A percentile compares a stretch with the other conserved stretches of the same genome.
Evolutionary conservation across 2,797 vertebrate genomes (phyloP).

Genomic region (Sebastiscus tertius): DNA sequence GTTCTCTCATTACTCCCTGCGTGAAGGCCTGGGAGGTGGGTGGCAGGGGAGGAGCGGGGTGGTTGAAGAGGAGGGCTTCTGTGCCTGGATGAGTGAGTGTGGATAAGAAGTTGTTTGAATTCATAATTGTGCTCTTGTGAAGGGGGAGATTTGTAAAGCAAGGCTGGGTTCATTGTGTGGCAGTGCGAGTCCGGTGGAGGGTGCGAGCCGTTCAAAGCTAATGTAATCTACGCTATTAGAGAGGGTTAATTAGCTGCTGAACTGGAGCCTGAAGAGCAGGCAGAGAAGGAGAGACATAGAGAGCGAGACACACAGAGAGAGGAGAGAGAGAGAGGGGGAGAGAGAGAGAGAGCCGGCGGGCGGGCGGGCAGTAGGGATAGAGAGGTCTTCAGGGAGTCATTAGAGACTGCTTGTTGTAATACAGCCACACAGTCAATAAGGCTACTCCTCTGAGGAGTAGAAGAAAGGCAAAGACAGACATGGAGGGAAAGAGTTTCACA

Average conservation of each 20-base stretch:
- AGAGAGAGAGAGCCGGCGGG: conserved; percentile 39
- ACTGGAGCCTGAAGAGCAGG: conserved; percentile 81
- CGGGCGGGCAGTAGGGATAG: conserved; percentile 73
- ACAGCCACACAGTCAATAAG: conserved; percentile 83
- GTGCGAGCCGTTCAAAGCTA: conserved; percentile 86
- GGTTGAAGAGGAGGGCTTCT: conserved; percentile 71
- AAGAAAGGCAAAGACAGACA: conserved; percentile 66
- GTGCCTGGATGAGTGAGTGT: conserved; percentile 85
- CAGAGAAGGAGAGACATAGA: conserved; percentile 58
- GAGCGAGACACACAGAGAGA: conserved; percentile 39
- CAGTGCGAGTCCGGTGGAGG: conserved; percentile 83
- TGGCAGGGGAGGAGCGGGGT: conserved; percentile 70
- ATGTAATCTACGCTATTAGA: conserved; percentile 91
- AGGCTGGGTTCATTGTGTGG: conserved; percentile 87
- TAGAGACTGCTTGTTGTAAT: conserved; percentile 83
- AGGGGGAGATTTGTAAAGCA: conserved; percentile 89
- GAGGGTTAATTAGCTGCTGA: conserved; percentile 89
- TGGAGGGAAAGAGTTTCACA: conserved; percentile 64
- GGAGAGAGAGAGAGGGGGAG: conserved; percentile 1
- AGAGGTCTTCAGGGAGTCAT: conserved; percentile 84
- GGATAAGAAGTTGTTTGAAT: conserved; percentile 89
- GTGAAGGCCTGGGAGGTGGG: conserved; percentile 72
- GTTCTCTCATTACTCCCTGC: conserved; percentile 80
- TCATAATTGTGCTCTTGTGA: conserved; percentile 88
- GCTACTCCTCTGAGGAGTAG: conserved; percentile 68